Conservation (phyloP, 2,113 vertebrate species). For the Chrysemys picta region DNA sequence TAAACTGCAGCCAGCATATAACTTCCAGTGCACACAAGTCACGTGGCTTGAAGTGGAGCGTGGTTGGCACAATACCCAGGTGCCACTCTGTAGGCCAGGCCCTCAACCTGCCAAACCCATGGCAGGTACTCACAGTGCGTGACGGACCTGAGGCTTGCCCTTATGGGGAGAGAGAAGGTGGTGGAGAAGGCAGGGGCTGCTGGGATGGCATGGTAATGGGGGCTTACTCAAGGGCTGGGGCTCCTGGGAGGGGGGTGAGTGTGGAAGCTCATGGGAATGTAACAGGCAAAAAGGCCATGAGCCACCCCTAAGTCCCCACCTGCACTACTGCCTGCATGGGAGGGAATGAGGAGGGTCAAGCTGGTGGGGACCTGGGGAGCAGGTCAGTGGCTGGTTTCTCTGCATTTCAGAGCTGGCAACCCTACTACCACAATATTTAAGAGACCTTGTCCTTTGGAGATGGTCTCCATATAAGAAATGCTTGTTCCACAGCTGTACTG, state of each 20-base stretch:
- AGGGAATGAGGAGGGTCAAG: neutral
- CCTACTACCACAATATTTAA: neutral
- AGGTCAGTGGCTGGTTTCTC: neutral
- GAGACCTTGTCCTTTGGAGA: fast-evolving
- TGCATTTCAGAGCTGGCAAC: neutral
- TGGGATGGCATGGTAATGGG: neutral
- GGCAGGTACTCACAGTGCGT: neutral
- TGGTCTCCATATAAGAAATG: neutral
- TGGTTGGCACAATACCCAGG: neutral
- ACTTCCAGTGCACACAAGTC: neutral
- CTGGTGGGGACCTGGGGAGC: neutral
- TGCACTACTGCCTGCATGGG: neutral
- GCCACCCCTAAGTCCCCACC: neutral
- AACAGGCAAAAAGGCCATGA: neutral
- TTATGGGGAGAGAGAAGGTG: neutral
- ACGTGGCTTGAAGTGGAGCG: neutral
- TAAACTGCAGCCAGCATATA: neutral
- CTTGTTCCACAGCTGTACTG: neutral
- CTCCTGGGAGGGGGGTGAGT: neutral
- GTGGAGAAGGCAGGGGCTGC: neutral
- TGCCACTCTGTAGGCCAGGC: neutral
- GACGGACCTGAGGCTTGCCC: neutral
- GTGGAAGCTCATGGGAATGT: neutral
- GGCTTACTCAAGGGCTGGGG: neutral
- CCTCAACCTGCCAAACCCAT: neutral